Evolutionary conservation across 2,113 vertebrate species (phyloP).

Genomic region (Atrichornis clamosus): DNA sequence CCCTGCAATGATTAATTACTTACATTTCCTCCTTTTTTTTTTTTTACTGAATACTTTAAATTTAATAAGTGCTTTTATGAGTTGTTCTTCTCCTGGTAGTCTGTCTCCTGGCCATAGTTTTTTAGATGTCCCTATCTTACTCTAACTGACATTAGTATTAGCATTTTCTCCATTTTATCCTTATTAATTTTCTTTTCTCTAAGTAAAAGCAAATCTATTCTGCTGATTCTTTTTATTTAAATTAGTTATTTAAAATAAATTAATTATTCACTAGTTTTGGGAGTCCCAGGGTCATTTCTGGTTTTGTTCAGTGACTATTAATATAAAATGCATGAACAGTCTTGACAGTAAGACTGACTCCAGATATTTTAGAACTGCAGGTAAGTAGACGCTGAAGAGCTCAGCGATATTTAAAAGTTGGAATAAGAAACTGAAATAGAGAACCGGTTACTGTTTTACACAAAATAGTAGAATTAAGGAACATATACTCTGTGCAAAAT

Average conservation of each 20-base stretch:
- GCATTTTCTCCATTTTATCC: not conserved
- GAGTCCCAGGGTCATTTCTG: not conserved
- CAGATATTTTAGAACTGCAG: not conserved
- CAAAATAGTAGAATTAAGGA: not conserved
- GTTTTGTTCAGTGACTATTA: not conserved
- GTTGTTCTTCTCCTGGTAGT: not conserved
- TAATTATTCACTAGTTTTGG: not conserved
- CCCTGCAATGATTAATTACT: not conserved
- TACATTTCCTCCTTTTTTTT: not conserved
- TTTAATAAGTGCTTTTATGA: not conserved
- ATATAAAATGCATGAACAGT: not conserved
- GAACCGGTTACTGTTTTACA: not conserved
- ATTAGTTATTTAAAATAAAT: not conserved
- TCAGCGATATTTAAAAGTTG: not conserved
- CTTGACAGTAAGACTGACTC: not conserved
- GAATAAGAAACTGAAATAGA: not conserved
- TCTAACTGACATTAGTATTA: not conserved
- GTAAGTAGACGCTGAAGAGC: not conserved
- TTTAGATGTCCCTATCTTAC: not conserved
- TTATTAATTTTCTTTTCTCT: not conserved
- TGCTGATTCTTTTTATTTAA: constrained; percentile 1
- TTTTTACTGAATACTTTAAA: not conserved
- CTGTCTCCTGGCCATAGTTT: not conserved
- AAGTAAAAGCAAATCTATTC: not conserved
- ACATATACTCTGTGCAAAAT: not conserved